Percentiles rank a stretch among this genome's conserved stretches.
phyloP scores from a whole-genome alignment of 1,140 invertebrate species.

The Cyclargus thomasi region DNA sequence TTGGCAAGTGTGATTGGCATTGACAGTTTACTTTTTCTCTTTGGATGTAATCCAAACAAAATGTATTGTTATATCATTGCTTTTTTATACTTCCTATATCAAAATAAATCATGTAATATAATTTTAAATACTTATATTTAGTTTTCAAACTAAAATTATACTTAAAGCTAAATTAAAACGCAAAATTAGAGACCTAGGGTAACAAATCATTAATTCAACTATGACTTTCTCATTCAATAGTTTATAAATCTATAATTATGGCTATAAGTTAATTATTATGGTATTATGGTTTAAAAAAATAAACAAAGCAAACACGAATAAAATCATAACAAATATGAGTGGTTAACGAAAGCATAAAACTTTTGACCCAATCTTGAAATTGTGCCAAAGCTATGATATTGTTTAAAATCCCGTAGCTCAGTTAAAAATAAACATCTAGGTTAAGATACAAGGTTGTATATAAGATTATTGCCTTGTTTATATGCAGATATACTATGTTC shows the following conservation, averaged over 20 bases:
- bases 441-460: conserved; percentile 7
- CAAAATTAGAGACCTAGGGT: too few relatives aligned
- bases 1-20: conserved; percentile 7
- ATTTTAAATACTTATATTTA: too few relatives aligned
- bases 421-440: conserved; percentile 11
- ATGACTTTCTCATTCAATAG: too few relatives aligned
- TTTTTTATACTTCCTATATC: background rate
- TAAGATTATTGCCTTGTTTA: conserved; percentile 6
- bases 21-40: background rate
- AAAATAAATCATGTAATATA: background rate
- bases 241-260: too few relatives aligned
- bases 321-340: background rate
- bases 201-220: too few relatives aligned
- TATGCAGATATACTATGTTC: background rate
- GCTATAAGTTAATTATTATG: too few relatives aligned
- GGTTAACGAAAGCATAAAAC: background rate
- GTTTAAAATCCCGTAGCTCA: background rate
- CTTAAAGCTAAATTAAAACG: too few relatives aligned
- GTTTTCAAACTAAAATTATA: too few relatives aligned
- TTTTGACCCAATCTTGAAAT: background rate
- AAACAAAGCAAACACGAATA: background rate
- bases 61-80: conserved; percentile 2
- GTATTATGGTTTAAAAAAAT: too few relatives aligned
- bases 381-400: conserved; percentile 1
- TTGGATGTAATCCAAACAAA: conserved; percentile 7